Conservation (phyloP, 2,888 invertebrate species). For the Cheilosia urbana region DNA sequence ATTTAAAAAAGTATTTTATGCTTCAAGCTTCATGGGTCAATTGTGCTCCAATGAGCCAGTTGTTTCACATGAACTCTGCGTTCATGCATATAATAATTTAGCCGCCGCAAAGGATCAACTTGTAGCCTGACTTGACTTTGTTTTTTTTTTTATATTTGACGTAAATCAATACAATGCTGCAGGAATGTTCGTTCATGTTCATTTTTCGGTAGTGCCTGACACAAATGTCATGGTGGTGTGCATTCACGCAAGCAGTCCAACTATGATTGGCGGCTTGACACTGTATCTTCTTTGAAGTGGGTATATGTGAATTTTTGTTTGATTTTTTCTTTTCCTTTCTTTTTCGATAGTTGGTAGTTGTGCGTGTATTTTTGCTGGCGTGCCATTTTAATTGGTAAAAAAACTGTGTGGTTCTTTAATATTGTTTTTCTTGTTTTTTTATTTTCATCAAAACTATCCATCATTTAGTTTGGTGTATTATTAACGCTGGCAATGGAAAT, state of each 20-base stretch:
- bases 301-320: background rate
- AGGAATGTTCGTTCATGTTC: conserved; percentile 5
- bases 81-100: conserved; percentile 14
- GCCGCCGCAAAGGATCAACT: conserved; percentile 30
- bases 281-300: conserved; percentile 28
- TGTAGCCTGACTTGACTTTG: background rate
- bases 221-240: conserved; percentile 48
- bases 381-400: conserved; percentile 25
- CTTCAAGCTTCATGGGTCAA: conserved; percentile 51
- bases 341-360: too few relatives aligned
- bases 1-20: conserved; percentile 13
- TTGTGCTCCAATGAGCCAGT: conserved; percentile 31
- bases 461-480: conserved; percentile 5
- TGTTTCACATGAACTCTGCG: conserved; percentile 28
- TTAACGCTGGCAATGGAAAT: conserved; percentile 1
- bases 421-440: background rate
- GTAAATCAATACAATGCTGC: conserved; percentile 30
- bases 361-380: background rate
- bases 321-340: background rate
- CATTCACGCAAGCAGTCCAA: conserved; percentile 49
- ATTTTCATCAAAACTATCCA: background rate
- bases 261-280: conserved; percentile 23
- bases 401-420: background rate
- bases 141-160: background rate
- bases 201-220: conserved; percentile 5